phyloP scores from a whole-genome alignment of 2,888 invertebrate genomes.

The Lydus trimaculatus region DNA sequence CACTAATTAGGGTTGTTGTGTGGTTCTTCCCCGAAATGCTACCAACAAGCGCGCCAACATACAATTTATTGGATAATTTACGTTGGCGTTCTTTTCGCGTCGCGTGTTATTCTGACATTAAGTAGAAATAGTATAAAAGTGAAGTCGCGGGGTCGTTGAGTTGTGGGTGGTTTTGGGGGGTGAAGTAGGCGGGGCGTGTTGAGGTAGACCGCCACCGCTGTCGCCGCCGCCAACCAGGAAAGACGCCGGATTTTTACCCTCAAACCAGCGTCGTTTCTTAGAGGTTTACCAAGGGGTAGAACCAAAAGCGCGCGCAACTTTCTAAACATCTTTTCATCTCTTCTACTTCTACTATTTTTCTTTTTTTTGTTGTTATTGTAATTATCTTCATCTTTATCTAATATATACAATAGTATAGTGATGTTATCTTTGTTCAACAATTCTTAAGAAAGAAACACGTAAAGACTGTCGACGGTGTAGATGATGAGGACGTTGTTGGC shows the following conservation, averaged over 20 bases:
- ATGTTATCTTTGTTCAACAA: conserved; percentile 39
- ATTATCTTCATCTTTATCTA: conserved; percentile 37
- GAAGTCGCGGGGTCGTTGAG: conserved; percentile 50
- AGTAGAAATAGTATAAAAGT: conserved; percentile 60
- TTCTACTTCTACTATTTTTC: too few relatives aligned
- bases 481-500: conserved; percentile 8
- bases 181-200: conserved; percentile 61
- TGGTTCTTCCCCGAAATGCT: too few relatives aligned
- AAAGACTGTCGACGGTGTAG: conserved; percentile 18
- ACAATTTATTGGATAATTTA: conserved; percentile 12
- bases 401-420: conserved; percentile 11
- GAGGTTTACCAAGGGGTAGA: conserved; percentile 61
- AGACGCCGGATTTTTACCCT: conserved; percentile 64
- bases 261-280: conserved; percentile 63
- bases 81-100: conserved; percentile 57
- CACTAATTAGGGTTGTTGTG: not conserved
- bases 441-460: conserved; percentile 39
- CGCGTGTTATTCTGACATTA: conserved; percentile 60
- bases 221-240: conserved; percentile 63
- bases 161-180: conserved; percentile 49
- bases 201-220: conserved; percentile 63
- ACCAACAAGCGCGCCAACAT: conserved; percentile 9
- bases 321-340: conserved; percentile 52
- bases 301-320: conserved; percentile 53
- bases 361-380: too few relatives aligned